Base-by-base conservation (phyloP, 2,888 invertebrate species). In the Meteorus cinctellus region DNA sequence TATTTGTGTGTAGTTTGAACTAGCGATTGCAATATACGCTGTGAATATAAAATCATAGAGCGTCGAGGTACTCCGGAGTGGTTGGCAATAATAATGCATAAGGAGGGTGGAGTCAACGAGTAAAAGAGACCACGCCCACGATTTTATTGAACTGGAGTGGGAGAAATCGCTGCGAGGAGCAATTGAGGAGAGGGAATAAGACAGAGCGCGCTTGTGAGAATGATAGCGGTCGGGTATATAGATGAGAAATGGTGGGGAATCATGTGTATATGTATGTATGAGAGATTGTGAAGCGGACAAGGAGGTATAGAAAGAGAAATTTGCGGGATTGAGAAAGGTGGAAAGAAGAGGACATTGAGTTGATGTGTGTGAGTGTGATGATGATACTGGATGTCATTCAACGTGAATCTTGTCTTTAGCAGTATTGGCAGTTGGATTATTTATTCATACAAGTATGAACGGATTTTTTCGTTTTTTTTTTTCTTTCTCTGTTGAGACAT, bases 1-100 rank as follows among this genome's bases (percentile, higher is more conserved):
- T 65, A n/a, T 41, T 41, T 65, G 65, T 36, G 41, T 62, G 34
- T 45, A 72, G 63, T 72, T 69, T 34, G 31, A 55, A 69, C 29
- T 55, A 55, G 62, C 63, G 24, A 63, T 62, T 27, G 41, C 65
- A 65, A 65, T 63, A 71, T 71, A 72, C 63, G 63, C 29, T 48
- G 45, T 72, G 72, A 87, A 86, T 86, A 87, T 86, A 87, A 88
- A 88, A 88, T 88, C 88, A 89, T 89, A 89, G 86, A 87, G 84
- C 24, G 29, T 27, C 12, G 41, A 12, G 27, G 29, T 36, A 63
- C 71, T 41, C 51, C 68, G 62, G 72, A 72, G 79, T 75, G 74
- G 60, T 80, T 79, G 76, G 78, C 79, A 87, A 89, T 89, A 88
- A 89, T 89, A 89, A 89, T 89, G 89, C 88, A 89, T 89, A 89